Conservation (phyloP, 2,888 invertebrate genomes). For the Lampropteryx suffumata region DNA sequence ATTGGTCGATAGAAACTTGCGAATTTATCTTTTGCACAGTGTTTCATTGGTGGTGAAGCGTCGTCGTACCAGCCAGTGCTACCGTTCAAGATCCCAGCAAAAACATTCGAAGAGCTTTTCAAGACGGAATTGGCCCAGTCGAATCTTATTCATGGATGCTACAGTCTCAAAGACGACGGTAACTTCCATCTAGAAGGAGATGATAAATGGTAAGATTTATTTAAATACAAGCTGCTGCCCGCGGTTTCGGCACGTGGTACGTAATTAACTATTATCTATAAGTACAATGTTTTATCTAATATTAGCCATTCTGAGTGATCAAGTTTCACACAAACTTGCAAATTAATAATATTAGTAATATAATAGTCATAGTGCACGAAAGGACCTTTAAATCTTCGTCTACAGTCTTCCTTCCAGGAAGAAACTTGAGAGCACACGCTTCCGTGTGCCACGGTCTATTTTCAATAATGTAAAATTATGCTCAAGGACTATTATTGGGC, state of each 20-base stretch:
- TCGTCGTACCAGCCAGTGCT: conserved; percentile 69
- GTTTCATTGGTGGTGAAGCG: conserved; percentile 70
- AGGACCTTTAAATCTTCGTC: no score
- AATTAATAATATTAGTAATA: no score
- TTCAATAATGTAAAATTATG: conserved; percentile 1
- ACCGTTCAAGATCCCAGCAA: conserved; percentile 61
- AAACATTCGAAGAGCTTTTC: conserved; percentile 59
- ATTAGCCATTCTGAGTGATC: no score
- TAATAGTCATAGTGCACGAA: no score
- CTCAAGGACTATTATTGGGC: conserved; percentile 16
- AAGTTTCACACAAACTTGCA: no score
- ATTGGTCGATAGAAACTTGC: no score
- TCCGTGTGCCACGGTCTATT: background rate
- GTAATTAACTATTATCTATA: no score
- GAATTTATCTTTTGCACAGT: conserved; percentile 46
- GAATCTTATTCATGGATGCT: conserved; percentile 63
- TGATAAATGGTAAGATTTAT: conserved; percentile 63
- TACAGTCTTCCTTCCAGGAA: no score
- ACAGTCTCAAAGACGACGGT: conserved; percentile 60
- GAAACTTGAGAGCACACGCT: background rate
- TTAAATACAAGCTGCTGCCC: no score
- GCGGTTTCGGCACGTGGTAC: no score
- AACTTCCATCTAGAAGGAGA: conserved; percentile 66
- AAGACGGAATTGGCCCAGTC: conserved; percentile 61
- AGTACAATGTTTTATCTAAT: no score